Conservation (phyloP, 2,113 vertebrate genomes). For the Coreoperca whiteheadi region DNA sequence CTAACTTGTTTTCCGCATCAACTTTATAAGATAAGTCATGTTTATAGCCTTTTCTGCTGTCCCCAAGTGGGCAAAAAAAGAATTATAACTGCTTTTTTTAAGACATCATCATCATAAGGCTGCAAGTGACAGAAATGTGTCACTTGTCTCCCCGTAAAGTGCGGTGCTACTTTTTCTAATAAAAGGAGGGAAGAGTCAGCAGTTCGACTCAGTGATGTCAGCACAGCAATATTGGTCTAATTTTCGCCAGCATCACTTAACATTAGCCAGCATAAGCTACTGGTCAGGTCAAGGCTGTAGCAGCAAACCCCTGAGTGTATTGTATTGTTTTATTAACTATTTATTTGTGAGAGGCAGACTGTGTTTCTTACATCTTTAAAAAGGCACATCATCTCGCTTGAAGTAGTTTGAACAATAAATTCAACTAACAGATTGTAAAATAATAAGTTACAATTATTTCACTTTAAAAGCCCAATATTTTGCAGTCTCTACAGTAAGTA, state of each 20-base stretch:
- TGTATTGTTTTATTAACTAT: neutral
- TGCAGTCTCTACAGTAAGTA: neutral
- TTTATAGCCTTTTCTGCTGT: too few species aligned
- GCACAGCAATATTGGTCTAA: neutral
- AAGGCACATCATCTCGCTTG: neutral
- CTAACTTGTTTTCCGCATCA: neutral
- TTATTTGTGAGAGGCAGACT: neutral
- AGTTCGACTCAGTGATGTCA: neutral
- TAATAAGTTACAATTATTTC: neutral
- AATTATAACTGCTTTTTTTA: too few species aligned
- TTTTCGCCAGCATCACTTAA: neutral
- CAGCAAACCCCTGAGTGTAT: neutral
- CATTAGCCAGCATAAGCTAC: neutral
- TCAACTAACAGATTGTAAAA: neutral
- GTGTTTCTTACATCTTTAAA: neutral
- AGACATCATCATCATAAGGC: neutral
- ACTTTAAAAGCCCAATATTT: neutral
- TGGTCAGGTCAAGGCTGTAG: neutral
- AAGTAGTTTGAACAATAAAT: neutral
- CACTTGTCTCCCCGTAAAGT: too few species aligned
- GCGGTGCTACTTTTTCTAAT: too few species aligned
- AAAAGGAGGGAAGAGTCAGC: too few species aligned
- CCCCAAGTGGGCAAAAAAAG: too few species aligned
- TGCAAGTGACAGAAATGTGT: too few species aligned
- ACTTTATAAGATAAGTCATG: neutral